phyloP scores from a whole-genome alignment of 2,888 invertebrate species.

The Cheilosia scutellata region DNA sequence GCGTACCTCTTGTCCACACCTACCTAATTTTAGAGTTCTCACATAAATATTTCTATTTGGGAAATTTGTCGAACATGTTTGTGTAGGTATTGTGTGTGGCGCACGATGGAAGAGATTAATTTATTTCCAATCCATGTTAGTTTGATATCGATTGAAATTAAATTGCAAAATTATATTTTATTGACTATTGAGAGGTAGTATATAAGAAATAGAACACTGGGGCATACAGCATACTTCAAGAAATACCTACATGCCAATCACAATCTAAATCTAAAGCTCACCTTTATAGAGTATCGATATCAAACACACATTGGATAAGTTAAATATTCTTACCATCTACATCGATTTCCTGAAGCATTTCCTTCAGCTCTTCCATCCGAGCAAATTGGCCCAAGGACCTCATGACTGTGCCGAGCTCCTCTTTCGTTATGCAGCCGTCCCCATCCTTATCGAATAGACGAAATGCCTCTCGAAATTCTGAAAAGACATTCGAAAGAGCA shows the following conservation, averaged over 20 bases:
- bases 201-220: background rate
- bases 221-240: background rate
- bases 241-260: slow-evolving; percentile 28
- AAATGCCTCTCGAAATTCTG: slow-evolving; percentile 94
- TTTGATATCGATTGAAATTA: slow-evolving; percentile 40
- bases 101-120: no score
- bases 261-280: slow-evolving; percentile 15
- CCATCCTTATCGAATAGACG: slow-evolving; percentile 95
- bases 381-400: slow-evolving; percentile 94
- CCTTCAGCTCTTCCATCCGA: slow-evolving; percentile 92
- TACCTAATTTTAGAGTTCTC: no score
- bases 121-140: slow-evolving; percentile 33
- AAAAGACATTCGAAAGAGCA: slow-evolving; percentile 76
- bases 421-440: slow-evolving; percentile 94
- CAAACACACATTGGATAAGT: background rate
- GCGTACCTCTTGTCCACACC: no score
- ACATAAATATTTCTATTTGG: no score
- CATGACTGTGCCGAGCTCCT: slow-evolving; percentile 94
- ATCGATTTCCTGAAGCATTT: slow-evolving; percentile 93
- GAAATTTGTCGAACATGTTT: no score
- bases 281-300: background rate
- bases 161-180: slow-evolving; percentile 51
- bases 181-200: background rate
- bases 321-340: slow-evolving; percentile 87
- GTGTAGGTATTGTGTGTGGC: no score